Conservation (phyloP, 2,888 invertebrate species). For the Drosophila macrospina region DNA sequence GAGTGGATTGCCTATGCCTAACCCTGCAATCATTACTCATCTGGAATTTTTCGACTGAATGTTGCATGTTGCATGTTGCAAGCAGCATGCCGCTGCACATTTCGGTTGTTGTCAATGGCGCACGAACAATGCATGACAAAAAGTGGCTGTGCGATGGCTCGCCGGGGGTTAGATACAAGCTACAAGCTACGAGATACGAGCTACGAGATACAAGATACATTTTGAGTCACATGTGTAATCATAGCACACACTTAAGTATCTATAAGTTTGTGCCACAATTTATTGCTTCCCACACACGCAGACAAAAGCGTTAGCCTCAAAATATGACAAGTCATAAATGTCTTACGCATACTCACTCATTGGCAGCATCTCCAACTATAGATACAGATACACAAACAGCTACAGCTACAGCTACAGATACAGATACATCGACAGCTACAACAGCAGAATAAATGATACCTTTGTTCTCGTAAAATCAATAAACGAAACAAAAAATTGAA, state of each 20-base stretch:
- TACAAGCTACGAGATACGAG: conserved; percentile 45
- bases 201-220: conserved; percentile 45
- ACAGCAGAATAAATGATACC: conserved; percentile 35
- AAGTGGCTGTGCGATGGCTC: conserved; percentile 43
- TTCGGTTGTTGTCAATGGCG: conserved; percentile 64
- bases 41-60: conserved; percentile 51
- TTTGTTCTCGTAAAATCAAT: conserved; percentile 60
- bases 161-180: conserved; percentile 40
- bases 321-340: conserved; percentile 80
- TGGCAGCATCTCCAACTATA: conserved; percentile 47
- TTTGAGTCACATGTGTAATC: conserved; percentile 48
- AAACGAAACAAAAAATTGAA: conserved; percentile 55
- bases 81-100: no score
- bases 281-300: conserved; percentile 73
- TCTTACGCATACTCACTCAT: conserved; percentile 56
- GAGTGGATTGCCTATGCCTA: conserved; percentile 54
- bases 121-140: conserved; percentile 64
- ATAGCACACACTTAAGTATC: conserved; percentile 17
- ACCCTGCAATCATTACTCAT: conserved; percentile 77
- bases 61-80: conserved; percentile 25
- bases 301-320: conserved; percentile 44
- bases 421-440: not conserved
- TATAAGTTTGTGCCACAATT: conserved; percentile 58
- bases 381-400: conserved; percentile 16
- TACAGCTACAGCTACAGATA: conserved; percentile 29